Conservation (phyloP, 2,113 vertebrate genomes). For the Anseranas semipalmata region DNA sequence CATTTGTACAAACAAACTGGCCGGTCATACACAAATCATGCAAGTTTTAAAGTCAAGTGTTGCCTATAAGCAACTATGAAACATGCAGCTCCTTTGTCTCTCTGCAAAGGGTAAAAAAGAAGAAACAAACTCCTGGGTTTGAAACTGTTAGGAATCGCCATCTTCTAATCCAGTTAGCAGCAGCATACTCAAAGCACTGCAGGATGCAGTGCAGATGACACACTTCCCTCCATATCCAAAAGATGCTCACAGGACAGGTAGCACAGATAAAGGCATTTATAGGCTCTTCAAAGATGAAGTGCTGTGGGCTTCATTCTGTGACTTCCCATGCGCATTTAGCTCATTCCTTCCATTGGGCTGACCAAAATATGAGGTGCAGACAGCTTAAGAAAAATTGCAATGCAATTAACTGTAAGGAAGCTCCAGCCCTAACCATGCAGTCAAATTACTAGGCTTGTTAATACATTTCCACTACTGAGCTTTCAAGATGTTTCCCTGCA, state of each 20-base stretch:
- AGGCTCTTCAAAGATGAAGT: not conserved
- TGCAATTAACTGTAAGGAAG: not conserved
- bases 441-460: not conserved
- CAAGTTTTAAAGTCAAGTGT: not conserved
- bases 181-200: not conserved
- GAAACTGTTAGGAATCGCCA: not conserved
- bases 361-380: not conserved
- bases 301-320: not conserved
- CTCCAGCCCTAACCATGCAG: not conserved
- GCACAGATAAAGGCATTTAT: not conserved
- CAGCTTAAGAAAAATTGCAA: not conserved
- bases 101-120: not conserved
- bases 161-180: not conserved
- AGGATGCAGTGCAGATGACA: accelerated
- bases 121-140: not conserved
- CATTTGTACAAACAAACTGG: not conserved
- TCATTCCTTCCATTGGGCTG: not conserved
- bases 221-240: not conserved
- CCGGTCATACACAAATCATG: not conserved
- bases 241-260: not conserved
- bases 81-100: not conserved
- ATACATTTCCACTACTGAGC: not conserved
- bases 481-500: not conserved
- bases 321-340: not conserved
- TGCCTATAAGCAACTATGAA: not conserved